Conservation (phyloP, 2,113 vertebrate species). For the Mobula birostris region DNA sequence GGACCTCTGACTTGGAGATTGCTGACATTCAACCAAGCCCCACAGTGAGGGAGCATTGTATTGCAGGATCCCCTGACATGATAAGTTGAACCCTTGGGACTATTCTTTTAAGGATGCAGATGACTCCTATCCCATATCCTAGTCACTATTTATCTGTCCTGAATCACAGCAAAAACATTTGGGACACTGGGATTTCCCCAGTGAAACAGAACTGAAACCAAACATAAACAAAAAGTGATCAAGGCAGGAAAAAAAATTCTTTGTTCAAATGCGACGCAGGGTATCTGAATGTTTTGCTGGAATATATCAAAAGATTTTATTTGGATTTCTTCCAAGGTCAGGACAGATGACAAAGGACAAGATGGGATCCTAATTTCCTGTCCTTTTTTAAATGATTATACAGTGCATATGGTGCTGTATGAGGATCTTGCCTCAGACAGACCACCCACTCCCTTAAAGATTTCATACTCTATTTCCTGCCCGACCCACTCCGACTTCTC, state of each 20-base stretch:
- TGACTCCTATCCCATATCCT: too few species aligned
- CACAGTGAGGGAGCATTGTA: too few species aligned
- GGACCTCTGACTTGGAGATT: too few species aligned
- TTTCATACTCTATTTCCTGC: too few species aligned
- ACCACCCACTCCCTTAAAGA: neutral
- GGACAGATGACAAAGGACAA: neutral
- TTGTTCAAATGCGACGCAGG: neutral
- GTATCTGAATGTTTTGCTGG: neutral
- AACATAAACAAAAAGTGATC: neutral
- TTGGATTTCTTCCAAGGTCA: neutral
- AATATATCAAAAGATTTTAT: neutral
- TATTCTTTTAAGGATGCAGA: too few species aligned
- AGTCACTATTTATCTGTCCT: too few species aligned
- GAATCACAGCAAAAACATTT: neutral
- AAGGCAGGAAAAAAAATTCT: neutral
- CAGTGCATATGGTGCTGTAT: neutral
- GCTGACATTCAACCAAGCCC: too few species aligned
- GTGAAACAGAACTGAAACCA: neutral
- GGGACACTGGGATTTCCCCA: neutral
- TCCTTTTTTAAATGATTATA: too few species aligned
- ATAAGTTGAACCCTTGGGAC: too few species aligned
- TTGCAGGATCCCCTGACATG: too few species aligned
- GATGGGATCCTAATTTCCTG: neutral
- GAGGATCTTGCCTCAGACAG: neutral
- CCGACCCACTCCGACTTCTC: neutral